Evolutionary conservation across 1,140 invertebrate genomes (phyloP), one percentile per base, ranked within the genome.

Genomic region (Drosophila ananassae): DNA sequence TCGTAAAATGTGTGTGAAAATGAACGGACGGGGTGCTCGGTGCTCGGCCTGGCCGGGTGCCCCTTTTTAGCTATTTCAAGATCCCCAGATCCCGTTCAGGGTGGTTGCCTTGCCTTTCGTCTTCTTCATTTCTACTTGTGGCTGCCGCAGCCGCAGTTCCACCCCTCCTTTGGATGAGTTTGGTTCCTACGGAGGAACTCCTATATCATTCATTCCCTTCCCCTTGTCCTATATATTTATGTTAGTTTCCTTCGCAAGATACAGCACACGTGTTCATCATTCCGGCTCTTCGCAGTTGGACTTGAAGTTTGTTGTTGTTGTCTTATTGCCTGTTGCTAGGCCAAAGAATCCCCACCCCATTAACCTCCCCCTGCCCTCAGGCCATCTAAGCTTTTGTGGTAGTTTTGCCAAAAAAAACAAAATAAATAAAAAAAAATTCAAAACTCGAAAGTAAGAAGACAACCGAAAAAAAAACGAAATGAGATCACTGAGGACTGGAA

Each of bases 1-100:
- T 82, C 79, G 75, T 82, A 83, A 82, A 81, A 82, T 79, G 79
- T 83, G 75, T 83, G 79, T 83, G 75, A 83, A 84, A 84, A 60
- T 69, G 80, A 13, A 67, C 17, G 17, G 17, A 17, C 17, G 60
- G 79, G 79, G 79, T 79, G 79, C 79, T 21, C 25, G n/a, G n/a
- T n/a, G n/a, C 17, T 28, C 7, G 37, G 1, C 8, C 6, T 32
- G 30, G 6, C 30, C 8, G 2, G 5, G 7, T 8, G 30, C 5
- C 5, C 7, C 30, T 32, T 6, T 6, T 6, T 10, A 4, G 2
- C 34, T 12, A 37, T 10, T 12, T n/a, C 39, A 24, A 32, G 25
- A 41, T 37, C 34, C 39, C 53, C 32, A 62, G 30, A 59, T 56
- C 53, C 47, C 79, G 80, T 79, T 83, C 76, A 56, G 80, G 80